Base-by-base conservation (phyloP, 2,888 invertebrate genomes). In the Sminthurinus aureus region DNA sequence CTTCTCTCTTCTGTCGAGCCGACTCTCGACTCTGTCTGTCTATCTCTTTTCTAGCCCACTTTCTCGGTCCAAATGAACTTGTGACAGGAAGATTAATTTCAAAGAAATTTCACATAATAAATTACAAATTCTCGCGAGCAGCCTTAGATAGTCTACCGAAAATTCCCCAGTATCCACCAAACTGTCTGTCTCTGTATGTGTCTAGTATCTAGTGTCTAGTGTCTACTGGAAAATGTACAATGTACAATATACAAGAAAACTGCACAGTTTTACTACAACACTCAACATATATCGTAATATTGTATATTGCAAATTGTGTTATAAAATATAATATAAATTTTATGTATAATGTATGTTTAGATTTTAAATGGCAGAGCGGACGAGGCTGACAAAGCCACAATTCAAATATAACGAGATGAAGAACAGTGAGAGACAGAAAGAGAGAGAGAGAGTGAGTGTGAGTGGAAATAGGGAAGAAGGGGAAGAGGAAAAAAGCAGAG, bases 31-130 rank as follows among this genome's bases (percentile, higher is more conserved):
- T 38, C 38, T 38, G 38, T 38, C 38, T 38, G 38, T 38, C n/a
- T 18, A 8, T 82, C 38, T 82, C 38, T 71, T 82, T 74, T 64
- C 13, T 24, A 26, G 71, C 38, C 66, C 58, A n/a, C 58, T 66
- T 64, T 26, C 12, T 79, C 79, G 24, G 66, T 66, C 26, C 71
- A 71, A 71, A 71, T 24, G 26, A 71, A 71, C 22, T 24, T 71
- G 71, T 71, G 71, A 24, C 13, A 24, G 13, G 71, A 24, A 26
- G 71, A 71, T 22, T 20, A 71, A 24, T 71, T 22, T 22, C 11
- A 13, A 71, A 24, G 67, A 71, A 26, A 24, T 71, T 71, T 71
- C 71, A 22, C 71, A 22, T 71, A 71, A 71, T 71, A 71, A 71
- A 71, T 71, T 26, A 20, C 71, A 71, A 71, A 71, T 71, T 71